These are phyloP conservation scores for Callyntrura guangdongensis DNA, from an alignment of 2,888 invertebrate species.

Conservation along the genomic window DNA sequence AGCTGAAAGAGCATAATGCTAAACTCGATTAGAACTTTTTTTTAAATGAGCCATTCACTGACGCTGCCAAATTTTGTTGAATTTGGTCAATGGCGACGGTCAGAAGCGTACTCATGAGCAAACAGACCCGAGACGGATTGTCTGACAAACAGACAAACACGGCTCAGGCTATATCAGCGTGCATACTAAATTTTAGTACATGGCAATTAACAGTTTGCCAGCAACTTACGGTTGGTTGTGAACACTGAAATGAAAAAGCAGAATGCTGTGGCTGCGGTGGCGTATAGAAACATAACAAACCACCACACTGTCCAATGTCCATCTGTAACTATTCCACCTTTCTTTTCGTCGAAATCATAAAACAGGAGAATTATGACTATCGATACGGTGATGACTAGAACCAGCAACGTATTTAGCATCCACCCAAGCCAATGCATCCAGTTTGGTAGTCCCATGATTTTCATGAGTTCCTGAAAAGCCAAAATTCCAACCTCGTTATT, in stretches of 20 bases:
- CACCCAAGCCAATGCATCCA: conserved; percentile 88
- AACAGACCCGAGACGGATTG: no score
- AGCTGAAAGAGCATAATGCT: no score
- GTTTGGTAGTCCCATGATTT: conserved; percentile 88
- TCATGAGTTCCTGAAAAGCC: conserved; percentile 87
- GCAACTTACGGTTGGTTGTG: conserved; percentile 86
- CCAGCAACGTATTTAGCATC: conserved; percentile 87
- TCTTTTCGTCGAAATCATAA: conserved; percentile 82
- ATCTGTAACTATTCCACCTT: conserved; percentile 77
- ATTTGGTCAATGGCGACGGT: no score
- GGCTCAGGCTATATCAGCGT: conserved; percentile 4
- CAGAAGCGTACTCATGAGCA: no score
- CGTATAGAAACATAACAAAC: conserved; percentile 86
- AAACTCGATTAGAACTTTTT: no score
- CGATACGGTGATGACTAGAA: conserved; percentile 85
- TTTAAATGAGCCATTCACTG: no score
- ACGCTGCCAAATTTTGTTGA: no score
- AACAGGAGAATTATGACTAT: conserved; percentile 86
- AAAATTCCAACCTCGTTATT: background rate
- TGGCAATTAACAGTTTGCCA: background rate
- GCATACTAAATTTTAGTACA: background rate
- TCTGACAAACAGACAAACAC: no score
- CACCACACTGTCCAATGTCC: conserved; percentile 84
- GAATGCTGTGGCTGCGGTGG: conserved; percentile 86
- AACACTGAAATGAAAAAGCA: conserved; percentile 86